These are phyloP conservation scores for Alloplasta piceator DNA, from an alignment of 2,888 invertebrate species.

Conservation along the genomic window DNA sequence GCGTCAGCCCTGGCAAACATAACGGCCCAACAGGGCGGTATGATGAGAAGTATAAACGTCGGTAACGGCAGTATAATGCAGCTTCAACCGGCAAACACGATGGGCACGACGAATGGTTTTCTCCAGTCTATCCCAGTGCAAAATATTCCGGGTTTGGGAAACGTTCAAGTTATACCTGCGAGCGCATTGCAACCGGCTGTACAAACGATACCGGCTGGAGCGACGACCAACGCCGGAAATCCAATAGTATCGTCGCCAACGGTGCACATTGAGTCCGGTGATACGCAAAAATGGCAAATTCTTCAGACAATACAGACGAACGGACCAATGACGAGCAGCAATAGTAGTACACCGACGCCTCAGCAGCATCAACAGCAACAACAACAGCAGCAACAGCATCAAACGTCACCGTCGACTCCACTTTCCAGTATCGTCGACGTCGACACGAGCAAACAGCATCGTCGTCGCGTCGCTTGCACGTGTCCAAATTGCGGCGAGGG, in stretches of 20 bases:
- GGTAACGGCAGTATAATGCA: slow-evolving; percentile 82
- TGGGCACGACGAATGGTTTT: slow-evolving; percentile 83
- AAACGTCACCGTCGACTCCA: slow-evolving; percentile 68
- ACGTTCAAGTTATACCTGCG: slow-evolving; percentile 92
- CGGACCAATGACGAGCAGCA: slow-evolving; percentile 73
- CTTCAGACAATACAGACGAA: slow-evolving; percentile 84
- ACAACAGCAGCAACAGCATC: slow-evolving; percentile 78
- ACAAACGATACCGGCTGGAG: slow-evolving; percentile 80
- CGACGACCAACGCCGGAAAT: slow-evolving; percentile 71
- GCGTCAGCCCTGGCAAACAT: slow-evolving; percentile 85
- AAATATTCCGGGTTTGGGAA: slow-evolving; percentile 91
- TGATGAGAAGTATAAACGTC: slow-evolving; percentile 80
- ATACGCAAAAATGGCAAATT: slow-evolving; percentile 94
- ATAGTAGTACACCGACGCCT: slow-evolving; percentile 70
- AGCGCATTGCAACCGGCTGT: slow-evolving; percentile 84
- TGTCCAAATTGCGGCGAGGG: slow-evolving; percentile 98
- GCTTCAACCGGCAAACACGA: slow-evolving; percentile 84
- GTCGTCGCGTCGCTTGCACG: slow-evolving; percentile 96
- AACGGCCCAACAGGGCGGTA: slow-evolving; percentile 77
- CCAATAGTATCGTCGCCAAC: slow-evolving; percentile 81
- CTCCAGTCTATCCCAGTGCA: slow-evolving; percentile 90
- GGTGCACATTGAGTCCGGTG: slow-evolving; percentile 92
- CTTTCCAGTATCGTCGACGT: slow-evolving; percentile 69
- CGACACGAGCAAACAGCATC: slow-evolving; percentile 77
- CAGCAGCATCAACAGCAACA: slow-evolving; percentile 68